Conservation (phyloP, 37 sponge, comb jelly and placozoan genomes). For the Mnemiopsis leidyi region DNA sequence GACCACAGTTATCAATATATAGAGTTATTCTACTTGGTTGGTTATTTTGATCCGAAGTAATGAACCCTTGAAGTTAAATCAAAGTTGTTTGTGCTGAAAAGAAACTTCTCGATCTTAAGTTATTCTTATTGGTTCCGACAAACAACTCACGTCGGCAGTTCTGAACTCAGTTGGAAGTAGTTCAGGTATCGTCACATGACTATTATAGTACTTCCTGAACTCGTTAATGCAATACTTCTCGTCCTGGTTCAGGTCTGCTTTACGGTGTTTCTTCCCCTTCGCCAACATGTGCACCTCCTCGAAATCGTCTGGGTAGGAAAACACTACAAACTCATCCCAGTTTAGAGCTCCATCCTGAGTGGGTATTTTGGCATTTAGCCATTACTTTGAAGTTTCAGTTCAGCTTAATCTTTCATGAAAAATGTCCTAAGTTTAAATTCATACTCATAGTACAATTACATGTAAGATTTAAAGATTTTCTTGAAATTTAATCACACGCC, state of each 20-base stretch:
- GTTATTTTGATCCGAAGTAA: too few relatives aligned
- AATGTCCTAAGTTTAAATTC: too few relatives aligned
- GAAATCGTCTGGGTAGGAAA: background rate
- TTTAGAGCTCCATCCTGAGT: background rate
- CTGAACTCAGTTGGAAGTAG: background rate
- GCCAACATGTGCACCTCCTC: background rate
- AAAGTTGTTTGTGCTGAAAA: background rate
- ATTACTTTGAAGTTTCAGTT: too few relatives aligned
- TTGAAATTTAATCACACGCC: too few relatives aligned
- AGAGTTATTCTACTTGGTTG: too few relatives aligned
- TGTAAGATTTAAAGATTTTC: too few relatives aligned
- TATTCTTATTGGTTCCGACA: background rate
- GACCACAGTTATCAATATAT: too few relatives aligned
- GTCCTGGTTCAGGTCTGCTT: background rate
- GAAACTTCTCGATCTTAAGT: background rate
- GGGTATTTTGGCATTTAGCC: too few relatives aligned
- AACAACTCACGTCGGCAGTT: background rate
- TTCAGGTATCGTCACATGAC: constrained; percentile 8
- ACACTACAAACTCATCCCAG: background rate
- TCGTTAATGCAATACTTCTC: background rate
- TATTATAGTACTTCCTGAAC: background rate
- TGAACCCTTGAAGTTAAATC: background rate
- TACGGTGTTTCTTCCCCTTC: background rate
- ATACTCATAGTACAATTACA: too few relatives aligned
- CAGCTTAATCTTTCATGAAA: too few relatives aligned